These are phyloP conservation scores for Marmota flaviventris DNA, from an alignment of 2,113 vertebrate species.

Conservation along the genomic window DNA sequence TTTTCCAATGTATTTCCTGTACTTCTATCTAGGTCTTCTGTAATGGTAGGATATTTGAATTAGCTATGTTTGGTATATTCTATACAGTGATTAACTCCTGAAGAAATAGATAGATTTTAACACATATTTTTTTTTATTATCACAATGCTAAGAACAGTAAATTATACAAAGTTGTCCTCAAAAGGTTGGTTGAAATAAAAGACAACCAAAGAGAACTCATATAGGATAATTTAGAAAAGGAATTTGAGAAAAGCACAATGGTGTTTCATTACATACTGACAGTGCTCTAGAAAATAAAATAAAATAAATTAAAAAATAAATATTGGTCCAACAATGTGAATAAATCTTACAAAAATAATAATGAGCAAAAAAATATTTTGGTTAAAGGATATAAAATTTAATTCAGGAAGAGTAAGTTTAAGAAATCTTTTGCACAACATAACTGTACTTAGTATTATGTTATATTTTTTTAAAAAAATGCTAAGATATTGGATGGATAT, in stretches of 20 bases:
- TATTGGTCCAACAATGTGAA: not conserved
- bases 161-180: not conserved
- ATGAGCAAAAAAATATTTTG: not conserved
- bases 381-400: not conserved
- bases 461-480: not conserved
- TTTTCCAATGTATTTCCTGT: not conserved
- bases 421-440: not conserved
- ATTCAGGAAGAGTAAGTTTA: not conserved
- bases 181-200: not conserved
- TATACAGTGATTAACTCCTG: constrained; percentile 43
- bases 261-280: not conserved
- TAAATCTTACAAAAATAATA: not conserved
- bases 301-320: not conserved
- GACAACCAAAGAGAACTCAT: not conserved
- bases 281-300: constrained; percentile 9
- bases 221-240: not conserved
- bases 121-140: not conserved
- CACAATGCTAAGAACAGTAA: not conserved
- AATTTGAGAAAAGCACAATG: not conserved
- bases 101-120: not conserved
- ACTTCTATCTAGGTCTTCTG: not conserved
- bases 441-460: not conserved
- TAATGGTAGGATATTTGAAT: constrained; percentile 15
- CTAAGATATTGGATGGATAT: not conserved
- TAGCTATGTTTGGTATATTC: not conserved